phyloP scores from a whole-genome alignment of 2,888 invertebrate species.

The Chorisops tibialis region DNA sequence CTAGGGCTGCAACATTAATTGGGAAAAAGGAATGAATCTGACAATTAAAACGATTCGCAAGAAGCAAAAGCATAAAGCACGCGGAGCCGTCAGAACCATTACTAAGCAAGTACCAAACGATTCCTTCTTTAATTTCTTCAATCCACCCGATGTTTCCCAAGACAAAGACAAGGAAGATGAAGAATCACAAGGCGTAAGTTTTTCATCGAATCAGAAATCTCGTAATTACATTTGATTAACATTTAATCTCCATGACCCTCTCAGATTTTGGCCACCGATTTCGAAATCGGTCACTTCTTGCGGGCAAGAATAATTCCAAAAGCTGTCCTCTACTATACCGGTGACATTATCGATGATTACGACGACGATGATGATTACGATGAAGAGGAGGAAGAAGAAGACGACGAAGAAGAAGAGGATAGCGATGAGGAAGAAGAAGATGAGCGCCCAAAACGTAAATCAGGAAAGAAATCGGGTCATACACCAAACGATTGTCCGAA shows the following conservation, averaged over 20 bases:
- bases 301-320: slow-evolving; percentile 95
- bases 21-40: slow-evolving; percentile 97
- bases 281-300: slow-evolving; percentile 98
- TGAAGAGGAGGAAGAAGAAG: slow-evolving; percentile 58
- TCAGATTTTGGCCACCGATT: slow-evolving; percentile 86
- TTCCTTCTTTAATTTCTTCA: slow-evolving; percentile 99
- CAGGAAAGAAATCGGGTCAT: slow-evolving; percentile 42
- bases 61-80: slow-evolving; percentile 97
- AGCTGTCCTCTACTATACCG: slow-evolving; percentile 95
- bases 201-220: neutral
- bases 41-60: slow-evolving; percentile 95
- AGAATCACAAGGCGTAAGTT: slow-evolving; percentile 62
- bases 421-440: slow-evolving; percentile 39
- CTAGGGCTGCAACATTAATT: slow-evolving; percentile 87
- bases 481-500: slow-evolving; percentile 68
- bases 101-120: slow-evolving; percentile 94
- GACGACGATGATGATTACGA: slow-evolving; percentile 62
- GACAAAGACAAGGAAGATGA: slow-evolving; percentile 79
- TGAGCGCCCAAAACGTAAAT: slow-evolving; percentile 37
- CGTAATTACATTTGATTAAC: neutral
- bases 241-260: slow-evolving; percentile 37
- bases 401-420: slow-evolving; percentile 51
- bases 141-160: slow-evolving; percentile 83
- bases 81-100: slow-evolving; percentile 89
- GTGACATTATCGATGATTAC: slow-evolving; percentile 77